These are phyloP conservation scores for Montipora capitata DNA, from an alignment of 92 coral and sea anemone genomes.

Conservation along the genomic window DNA sequence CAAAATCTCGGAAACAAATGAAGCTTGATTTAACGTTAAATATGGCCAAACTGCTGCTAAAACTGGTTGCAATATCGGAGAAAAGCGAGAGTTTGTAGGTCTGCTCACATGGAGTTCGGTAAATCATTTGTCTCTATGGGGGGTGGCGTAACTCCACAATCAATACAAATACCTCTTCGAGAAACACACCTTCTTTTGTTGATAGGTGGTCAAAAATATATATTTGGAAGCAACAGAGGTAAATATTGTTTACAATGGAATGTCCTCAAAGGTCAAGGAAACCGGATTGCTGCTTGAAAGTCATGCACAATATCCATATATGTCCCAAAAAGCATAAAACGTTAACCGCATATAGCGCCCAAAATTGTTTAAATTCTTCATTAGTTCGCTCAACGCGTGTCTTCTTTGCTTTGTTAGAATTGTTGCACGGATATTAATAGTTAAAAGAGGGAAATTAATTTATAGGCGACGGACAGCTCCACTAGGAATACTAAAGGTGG, in stretches of 20 bases:
- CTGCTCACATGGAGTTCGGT: background rate
- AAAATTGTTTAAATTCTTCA: background rate
- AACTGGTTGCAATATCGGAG: background rate
- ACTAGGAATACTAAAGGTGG: too few species aligned
- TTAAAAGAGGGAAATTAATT: too few species aligned
- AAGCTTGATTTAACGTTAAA: background rate
- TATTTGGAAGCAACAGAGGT: background rate
- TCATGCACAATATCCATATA: background rate
- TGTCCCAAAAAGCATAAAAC: background rate
- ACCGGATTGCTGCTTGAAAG: background rate
- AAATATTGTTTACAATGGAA: background rate
- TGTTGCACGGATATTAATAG: background rate
- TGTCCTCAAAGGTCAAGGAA: slow-evolving; percentile 12
- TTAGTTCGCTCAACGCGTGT: background rate
- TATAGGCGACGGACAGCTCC: too few species aligned
- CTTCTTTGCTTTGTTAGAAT: background rate
- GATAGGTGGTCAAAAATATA: slow-evolving; percentile 7
- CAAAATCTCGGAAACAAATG: background rate
- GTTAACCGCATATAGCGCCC: background rate
- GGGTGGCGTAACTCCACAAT: slow-evolving; percentile 12
- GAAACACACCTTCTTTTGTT: slow-evolving; percentile 10
- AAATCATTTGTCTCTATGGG: background rate
- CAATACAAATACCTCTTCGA: slow-evolving; percentile 23
- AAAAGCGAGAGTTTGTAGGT: background rate
- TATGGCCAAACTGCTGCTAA: background rate